These are phyloP conservation scores for Helicoverpa zea DNA, from an alignment of 1,140 invertebrate genomes.

Conservation along the genomic window DNA sequence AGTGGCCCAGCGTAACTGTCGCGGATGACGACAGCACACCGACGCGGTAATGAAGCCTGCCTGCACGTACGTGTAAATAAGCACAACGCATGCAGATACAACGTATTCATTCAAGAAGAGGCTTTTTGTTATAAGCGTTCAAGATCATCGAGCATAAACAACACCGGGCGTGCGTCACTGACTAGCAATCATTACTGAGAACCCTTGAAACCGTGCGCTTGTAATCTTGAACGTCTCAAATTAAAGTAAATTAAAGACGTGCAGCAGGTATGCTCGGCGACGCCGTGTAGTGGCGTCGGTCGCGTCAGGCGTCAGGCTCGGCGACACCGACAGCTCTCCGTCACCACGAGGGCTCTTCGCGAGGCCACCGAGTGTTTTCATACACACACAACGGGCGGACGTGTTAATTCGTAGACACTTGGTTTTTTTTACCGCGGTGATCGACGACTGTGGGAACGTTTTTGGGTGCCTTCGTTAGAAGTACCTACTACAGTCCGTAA, in stretches of 20 bases:
- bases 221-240: slow-evolving; percentile 69
- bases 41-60: slow-evolving; percentile 50
- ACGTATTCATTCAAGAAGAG: slow-evolving; percentile 19
- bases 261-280: slow-evolving; percentile 78
- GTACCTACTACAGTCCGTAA: slow-evolving; percentile 77
- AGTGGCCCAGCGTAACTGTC: slow-evolving; percentile 70
- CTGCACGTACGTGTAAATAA: slow-evolving; percentile 5
- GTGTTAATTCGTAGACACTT: slow-evolving; percentile 86
- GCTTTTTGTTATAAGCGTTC: slow-evolving; percentile 34
- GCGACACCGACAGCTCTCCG: slow-evolving; percentile 76
- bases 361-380: slow-evolving; percentile 81
- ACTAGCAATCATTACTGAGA: slow-evolving; percentile 64
- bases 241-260: slow-evolving; percentile 84
- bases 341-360: slow-evolving; percentile 80
- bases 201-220: slow-evolving; percentile 62
- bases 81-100: slow-evolving; percentile 12
- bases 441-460: slow-evolving; percentile 85
- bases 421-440: slow-evolving; percentile 81
- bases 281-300: slow-evolving; percentile 66
- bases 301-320: slow-evolving; percentile 50
- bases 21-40: slow-evolving; percentile 44
- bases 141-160: slow-evolving; percentile 44
- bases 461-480: slow-evolving; percentile 82
- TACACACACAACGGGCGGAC: slow-evolving; percentile 82
- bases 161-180: slow-evolving; percentile 56